Conservation (phyloP, 1,140 invertebrate genomes). For the Caerostris darwini region DNA sequence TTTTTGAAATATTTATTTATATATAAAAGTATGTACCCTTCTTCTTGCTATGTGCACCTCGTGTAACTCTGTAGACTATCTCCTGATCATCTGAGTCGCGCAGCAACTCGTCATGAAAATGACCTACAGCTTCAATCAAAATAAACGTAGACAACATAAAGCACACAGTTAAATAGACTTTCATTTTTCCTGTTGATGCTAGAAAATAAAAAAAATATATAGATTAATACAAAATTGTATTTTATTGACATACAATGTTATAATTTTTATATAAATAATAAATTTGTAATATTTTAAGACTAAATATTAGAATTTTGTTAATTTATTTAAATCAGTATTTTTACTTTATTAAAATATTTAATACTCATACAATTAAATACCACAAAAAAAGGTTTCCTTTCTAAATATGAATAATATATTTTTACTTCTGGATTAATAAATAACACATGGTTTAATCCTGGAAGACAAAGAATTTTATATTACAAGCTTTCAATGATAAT, state of each 20-base stretch:
- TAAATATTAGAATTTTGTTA: background rate
- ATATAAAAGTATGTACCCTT: constrained; percentile 40
- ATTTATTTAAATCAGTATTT: too few relatives aligned
- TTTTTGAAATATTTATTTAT: too few relatives aligned
- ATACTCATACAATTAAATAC: too few relatives aligned
- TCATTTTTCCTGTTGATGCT: constrained; percentile 33
- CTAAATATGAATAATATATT: too few relatives aligned
- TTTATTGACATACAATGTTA: background rate
- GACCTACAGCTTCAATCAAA: constrained; percentile 21
- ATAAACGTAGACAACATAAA: constrained; percentile 46
- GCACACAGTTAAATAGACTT: constrained; percentile 12
- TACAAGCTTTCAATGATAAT: too few relatives aligned
- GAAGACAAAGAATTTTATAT: too few relatives aligned
- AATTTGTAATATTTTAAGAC: background rate
- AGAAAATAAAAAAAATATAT: background rate
- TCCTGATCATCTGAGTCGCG: constrained; percentile 56
- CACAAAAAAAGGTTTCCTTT: too few relatives aligned
- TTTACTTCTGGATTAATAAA: too few relatives aligned
- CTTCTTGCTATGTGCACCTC: constrained; percentile 60
- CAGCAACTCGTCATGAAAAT: constrained; percentile 24
- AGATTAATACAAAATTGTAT: background rate
- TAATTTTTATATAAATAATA: background rate
- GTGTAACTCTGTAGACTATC: constrained; percentile 45
- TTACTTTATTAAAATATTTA: too few relatives aligned
- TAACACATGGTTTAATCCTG: too few relatives aligned